A percentile compares a stretch with the other conserved stretches of the same genome.
phyloP scores from a whole-genome alignment of 2,113 vertebrate species.

The Erpornis zantholeuca region DNA sequence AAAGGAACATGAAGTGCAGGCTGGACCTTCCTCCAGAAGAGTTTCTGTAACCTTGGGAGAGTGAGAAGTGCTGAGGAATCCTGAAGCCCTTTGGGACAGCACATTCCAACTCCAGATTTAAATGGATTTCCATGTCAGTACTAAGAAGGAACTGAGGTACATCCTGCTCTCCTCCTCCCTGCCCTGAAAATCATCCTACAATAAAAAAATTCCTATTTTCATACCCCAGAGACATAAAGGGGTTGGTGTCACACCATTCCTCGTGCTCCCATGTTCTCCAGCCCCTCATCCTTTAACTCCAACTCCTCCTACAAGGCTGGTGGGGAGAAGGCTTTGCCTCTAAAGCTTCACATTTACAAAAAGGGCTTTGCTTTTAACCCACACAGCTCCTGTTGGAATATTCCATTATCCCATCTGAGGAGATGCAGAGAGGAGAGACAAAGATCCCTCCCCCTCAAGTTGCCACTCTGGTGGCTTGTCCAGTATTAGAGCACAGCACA shows the following conservation, averaged over 20 bases:
- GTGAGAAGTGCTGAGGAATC: neutral
- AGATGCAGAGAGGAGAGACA: neutral
- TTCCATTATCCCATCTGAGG: neutral
- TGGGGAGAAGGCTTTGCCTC: neutral
- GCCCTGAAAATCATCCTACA: neutral
- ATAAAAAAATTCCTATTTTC: neutral
- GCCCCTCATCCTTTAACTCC: neutral
- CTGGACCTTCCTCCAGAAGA: neutral
- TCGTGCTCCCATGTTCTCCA: neutral
- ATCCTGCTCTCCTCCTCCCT: neutral
- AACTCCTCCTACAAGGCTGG: neutral
- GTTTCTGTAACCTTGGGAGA: neutral
- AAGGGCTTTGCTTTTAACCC: neutral
- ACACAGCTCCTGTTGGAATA: neutral
- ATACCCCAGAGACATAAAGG: neutral
- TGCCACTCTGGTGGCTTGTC: neutral
- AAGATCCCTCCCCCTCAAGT: neutral
- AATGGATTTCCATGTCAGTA: neutral
- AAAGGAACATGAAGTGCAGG: fast-evolving
- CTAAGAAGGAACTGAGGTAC: neutral
- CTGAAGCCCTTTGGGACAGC: neutral
- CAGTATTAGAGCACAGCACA: neutral
- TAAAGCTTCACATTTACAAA: neutral
- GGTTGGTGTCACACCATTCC: neutral
- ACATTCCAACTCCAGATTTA: neutral